Percentiles rank a stretch among this genome's conserved stretches.
Evolutionary conservation across 2,888 invertebrate species (phyloP).

Genomic region (Temnothorax rugatulus): DNA sequence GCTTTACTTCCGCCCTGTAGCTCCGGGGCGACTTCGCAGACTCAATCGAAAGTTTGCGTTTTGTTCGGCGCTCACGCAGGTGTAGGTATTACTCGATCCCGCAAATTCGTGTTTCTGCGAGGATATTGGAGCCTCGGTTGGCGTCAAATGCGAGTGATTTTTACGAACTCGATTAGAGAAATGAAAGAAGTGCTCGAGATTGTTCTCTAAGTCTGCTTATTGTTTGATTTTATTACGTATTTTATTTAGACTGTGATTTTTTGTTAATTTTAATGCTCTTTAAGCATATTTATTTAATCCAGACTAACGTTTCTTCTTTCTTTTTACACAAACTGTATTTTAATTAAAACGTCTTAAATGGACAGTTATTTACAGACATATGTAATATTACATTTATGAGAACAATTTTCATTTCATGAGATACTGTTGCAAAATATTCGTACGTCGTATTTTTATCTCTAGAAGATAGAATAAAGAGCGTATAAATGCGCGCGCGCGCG

Average conservation of each 20-base stretch:
- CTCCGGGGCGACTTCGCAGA: constrained; percentile 70
- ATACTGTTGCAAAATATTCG: neutral
- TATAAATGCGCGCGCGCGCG: neutral
- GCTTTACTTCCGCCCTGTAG: constrained; percentile 69
- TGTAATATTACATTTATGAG: constrained; percentile 7
- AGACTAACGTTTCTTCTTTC: neutral
- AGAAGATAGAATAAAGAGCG: neutral
- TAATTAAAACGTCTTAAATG: neutral
- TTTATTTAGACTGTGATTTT: neutral
- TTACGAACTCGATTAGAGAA: neutral
- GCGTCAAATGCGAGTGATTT: constrained; percentile 17
- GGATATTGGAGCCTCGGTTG: neutral
- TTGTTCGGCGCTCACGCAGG: constrained; percentile 63
- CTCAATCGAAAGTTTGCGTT: constrained; percentile 74
- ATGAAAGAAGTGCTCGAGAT: neutral
- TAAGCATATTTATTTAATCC: neutral
- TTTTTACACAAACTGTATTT: neutral
- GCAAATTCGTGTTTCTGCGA: constrained; percentile 48
- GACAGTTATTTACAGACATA: neutral
- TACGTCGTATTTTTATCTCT: constrained; percentile 6
- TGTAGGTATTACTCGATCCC: constrained; percentile 58
- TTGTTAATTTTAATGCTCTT: neutral
- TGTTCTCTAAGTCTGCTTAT: neutral
- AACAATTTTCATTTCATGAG: neutral
- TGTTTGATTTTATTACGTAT: neutral